Evolutionary conservation across 2,888 invertebrate species (phyloP), one percentile per base, ranked within the genome.

Genomic region (Diaperis boleti): DNA sequence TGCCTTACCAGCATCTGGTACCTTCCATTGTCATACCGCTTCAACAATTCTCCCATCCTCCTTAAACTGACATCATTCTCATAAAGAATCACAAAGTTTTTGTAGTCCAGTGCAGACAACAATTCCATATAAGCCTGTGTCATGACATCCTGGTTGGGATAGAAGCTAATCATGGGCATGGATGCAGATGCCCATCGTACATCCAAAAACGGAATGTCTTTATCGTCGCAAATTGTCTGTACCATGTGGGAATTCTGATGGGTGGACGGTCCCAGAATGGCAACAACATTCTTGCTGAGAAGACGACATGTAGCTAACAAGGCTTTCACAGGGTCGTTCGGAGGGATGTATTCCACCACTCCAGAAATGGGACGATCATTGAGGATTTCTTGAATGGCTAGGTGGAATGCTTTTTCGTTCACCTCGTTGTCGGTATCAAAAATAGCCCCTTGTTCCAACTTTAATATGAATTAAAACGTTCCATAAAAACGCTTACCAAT

Each of bases 81-180:
- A 80, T 96, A 97, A 62, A 97, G 85, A 69, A 97, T 87, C n/a
- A 94, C 93, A 76, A 95, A 95, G 31, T 87, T 86, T 65, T 87
- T 87, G 96, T 96, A 97, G 35, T 88, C 87, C 84, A 90, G 90
- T 7, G 86, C 85, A 56, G 83, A 82, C 1, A 96, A 88, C 52
- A 95, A 83, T 74, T 91, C 89, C 39, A 87, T 85, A 67, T 89
- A 88, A 26, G 89, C 86, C 85, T 87, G 75, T 5, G 75, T 69
- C 26, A 79, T 62, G 1, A 71, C 69, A 92, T 85, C 18, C 88
- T 94, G 93, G 82, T 95, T 92, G 0, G 97, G 97, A 83, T 94
- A 95, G 22, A 97, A 85, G 82, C 95, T 96, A 74, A 96, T 90
- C 57, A 94, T 88, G 73, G 92, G 92, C 80, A 94, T 94, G 50